These are phyloP conservation scores for Periophthalmodon schlosseri DNA, from an alignment of 2,113 vertebrate genomes.

Conservation along the genomic window DNA sequence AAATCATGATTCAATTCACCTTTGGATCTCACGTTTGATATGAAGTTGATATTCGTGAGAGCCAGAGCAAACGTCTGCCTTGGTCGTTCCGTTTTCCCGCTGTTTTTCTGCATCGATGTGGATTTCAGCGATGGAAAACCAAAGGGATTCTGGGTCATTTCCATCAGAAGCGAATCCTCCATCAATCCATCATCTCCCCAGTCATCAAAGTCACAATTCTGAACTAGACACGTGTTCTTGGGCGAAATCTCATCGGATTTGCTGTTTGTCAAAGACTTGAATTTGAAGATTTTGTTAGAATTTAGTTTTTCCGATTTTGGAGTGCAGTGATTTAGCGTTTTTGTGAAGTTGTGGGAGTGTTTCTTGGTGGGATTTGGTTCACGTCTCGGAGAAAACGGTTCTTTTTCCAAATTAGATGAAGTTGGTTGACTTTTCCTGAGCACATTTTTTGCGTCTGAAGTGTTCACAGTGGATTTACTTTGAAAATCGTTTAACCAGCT, in stretches of 20 bases:
- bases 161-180: constrained; percentile 81
- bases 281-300: constrained; percentile 10
- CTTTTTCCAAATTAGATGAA: background rate
- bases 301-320: background rate
- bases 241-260: background rate
- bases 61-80: background rate
- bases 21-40: background rate
- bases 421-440: too few relatives aligned
- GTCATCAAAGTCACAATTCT: constrained; percentile 69
- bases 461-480: too few relatives aligned
- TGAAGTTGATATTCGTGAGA: background rate
- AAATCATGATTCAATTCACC: constrained; percentile 24
- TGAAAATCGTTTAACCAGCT: background rate
- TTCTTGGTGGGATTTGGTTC: background rate
- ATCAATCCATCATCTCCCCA: constrained; percentile 83
- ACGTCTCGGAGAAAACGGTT: background rate
- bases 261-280: background rate
- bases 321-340: background rate
- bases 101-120: constrained; percentile 58
- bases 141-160: constrained; percentile 82
- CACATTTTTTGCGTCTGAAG: too few relatives aligned
- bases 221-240: too few relatives aligned
- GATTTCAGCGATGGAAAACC: constrained; percentile 45
- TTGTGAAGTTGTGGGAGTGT: background rate
- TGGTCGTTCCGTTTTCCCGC: background rate